Base-by-base conservation (phyloP, 2,113 vertebrate species). In the Rhineura floridana region DNA sequence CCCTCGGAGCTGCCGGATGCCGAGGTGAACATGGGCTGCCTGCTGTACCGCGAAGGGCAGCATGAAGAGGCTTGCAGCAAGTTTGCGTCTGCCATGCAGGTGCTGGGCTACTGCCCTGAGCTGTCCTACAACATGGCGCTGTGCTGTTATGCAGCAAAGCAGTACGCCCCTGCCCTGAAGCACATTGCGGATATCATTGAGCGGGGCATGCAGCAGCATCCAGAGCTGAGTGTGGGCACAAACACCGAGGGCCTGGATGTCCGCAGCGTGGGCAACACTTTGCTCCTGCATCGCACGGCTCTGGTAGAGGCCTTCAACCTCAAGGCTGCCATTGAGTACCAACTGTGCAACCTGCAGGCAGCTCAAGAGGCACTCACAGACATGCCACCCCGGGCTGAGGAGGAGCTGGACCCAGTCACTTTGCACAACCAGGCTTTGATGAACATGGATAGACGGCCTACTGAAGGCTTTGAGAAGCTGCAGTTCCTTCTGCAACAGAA, bases 231-330 rank as follows among this genome's bases (percentile, higher is more conserved):
- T 0, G 97, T 99, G 33, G 98, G 99, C 83, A 97, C 98, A 97
- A 98, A 96, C 50, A 98, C 98, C 0, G 99, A 99, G 90, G 98
- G 98, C 91, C 97, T 98, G 0, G 98, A 99, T 0, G 96, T 99
- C 23, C 98, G 97, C 90, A 99, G 99, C 0, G 99, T 99, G 2
- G 98, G 99, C 70, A 99, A 99, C 96, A 99, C 98, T 0, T 93
- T 98, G 86, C 97, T 98, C 1, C 97, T 99, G 84, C 98, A 99
- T 67, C 97, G 98, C 94, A 98, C 98, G 0, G 98, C 98, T 10
- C 96, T 99, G 83, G 98, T 99, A 75, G 98, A 99, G 95, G 98
- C 98, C 85, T 99, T 99, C 94, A 99, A 99, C 96, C 97, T 99
- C 63, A 99, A 99, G 94, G 98, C 98, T 0, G 98, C 98, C 91